These are phyloP conservation scores for Monochamus saltuarius DNA, from an alignment of 1,140 invertebrate species.

Conservation along the genomic window DNA sequence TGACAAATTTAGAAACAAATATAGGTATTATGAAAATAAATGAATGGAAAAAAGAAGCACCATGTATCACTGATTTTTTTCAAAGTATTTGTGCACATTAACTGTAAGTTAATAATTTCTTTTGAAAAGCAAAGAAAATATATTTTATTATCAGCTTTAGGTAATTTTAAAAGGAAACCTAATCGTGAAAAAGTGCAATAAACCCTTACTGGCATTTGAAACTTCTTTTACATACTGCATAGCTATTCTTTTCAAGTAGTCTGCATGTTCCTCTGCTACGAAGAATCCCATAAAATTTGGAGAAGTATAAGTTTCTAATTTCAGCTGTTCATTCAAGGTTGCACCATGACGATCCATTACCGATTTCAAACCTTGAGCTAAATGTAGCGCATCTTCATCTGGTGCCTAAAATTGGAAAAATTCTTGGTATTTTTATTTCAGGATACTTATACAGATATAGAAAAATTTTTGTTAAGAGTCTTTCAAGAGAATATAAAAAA, in stretches of 20 bases:
- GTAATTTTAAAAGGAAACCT: too few species aligned
- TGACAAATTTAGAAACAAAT: too few species aligned
- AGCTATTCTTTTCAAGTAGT: slow-evolving; percentile 73
- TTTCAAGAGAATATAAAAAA: too few species aligned
- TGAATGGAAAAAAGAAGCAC: too few species aligned
- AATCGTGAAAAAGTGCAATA: background rate
- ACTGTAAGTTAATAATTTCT: too few species aligned
- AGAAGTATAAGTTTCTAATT: slow-evolving; percentile 78
- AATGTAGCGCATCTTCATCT: slow-evolving; percentile 67
- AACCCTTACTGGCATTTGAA: slow-evolving; percentile 66
- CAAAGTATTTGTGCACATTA: background rate
- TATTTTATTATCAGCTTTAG: too few species aligned
- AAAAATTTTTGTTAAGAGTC: too few species aligned
- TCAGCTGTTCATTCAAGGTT: slow-evolving; percentile 61
- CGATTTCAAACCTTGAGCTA: slow-evolving; percentile 65
- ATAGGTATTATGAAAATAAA: too few species aligned
- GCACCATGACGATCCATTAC: slow-evolving; percentile 68
- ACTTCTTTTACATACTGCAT: slow-evolving; percentile 77
- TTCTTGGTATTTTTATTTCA: background rate
- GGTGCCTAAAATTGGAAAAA: slow-evolving; percentile 62
- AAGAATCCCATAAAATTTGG: slow-evolving; percentile 87
- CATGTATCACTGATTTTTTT: background rate
- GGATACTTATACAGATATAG: slow-evolving; percentile 2
- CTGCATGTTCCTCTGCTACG: slow-evolving; percentile 74
- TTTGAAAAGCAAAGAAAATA: too few species aligned